Base-by-base conservation (phyloP, 2,113 vertebrate genomes). In the Crotalus tigris region DNA sequence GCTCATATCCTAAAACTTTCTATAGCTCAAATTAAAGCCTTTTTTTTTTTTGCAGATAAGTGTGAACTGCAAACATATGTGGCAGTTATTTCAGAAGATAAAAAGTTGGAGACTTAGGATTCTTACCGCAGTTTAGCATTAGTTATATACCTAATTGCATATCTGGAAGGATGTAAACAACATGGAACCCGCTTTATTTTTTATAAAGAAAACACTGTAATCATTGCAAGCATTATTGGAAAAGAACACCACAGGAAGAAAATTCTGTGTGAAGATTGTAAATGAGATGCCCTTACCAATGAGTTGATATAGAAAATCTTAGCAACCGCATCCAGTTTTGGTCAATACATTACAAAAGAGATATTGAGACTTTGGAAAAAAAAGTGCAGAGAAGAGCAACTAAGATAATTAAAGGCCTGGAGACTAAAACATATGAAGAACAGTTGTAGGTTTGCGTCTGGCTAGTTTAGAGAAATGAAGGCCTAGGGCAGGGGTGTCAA, bases 21-120 rank as follows among this genome's bases (percentile, higher is more conserved):
- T 92, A 69, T 69, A 87, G 89, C 64, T 92, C 51, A 19, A 75
- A 93, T 89, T 23, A 86, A 93, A 89, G 58, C 93, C 58, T 39
- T 33, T 95, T 12, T 51, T 51, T 44, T 59, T n/a, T n/a, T 69
- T 95, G 93, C 11, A 96, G 94, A 54, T 54, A 87, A 85, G 5
- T 2, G 0, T 94, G 94, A 95, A 93, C 85, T 0, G 0, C 92
- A 94, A 94, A 89, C 58, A 88, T 86, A 85, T 53, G 5, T 29
- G 89, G 44, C 0, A 44, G 33, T 90, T 86, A 86, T 64, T 85
- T 69, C 69, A 90, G 75, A 69, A 86, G 24, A 46, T 89, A 55
- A 39, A 92, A 92, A 59, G 55, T 33, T 89, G 61, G 75, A 85
- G 26, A 51, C 12, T 54, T 87, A 64, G 87, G 23, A 91, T 86